Conservation (phyloP, 2,113 vertebrate species). For the Scophthalmus maximus region DNA sequence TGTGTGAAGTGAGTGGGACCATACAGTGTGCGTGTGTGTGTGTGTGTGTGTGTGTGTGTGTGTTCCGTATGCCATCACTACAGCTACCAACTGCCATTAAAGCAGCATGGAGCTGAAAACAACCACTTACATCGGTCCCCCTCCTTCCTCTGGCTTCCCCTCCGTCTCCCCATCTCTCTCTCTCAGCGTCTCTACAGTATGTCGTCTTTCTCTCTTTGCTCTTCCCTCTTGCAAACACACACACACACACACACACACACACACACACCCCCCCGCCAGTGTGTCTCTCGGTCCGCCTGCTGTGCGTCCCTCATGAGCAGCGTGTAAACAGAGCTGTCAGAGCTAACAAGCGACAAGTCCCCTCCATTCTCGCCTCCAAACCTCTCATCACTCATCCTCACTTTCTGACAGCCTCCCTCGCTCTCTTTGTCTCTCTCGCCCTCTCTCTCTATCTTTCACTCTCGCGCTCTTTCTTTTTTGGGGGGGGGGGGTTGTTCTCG, state of each 20-base stretch:
- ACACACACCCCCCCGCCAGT: neutral
- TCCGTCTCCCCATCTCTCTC: slow-evolving; percentile 2
- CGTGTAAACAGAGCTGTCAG: slow-evolving; percentile 67
- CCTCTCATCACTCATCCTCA: slow-evolving; percentile 58
- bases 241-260: slow-evolving; percentile 3
- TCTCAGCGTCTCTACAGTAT: slow-evolving; percentile 28
- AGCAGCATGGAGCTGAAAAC: slow-evolving; percentile 56
- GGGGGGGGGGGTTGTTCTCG: no score
- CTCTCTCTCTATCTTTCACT: neutral
- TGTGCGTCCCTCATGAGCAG: slow-evolving; percentile 54
- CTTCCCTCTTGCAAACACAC: neutral
- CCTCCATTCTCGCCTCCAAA: slow-evolving; percentile 31
- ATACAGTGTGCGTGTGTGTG: slow-evolving; percentile 13
- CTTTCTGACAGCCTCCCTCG: slow-evolving; percentile 58
- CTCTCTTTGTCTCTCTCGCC: slow-evolving; percentile 31
- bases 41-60: slow-evolving; percentile 29
- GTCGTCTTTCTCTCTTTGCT: slow-evolving; percentile 4
- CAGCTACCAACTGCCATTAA: slow-evolving; percentile 22
- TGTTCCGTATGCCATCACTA: neutral
- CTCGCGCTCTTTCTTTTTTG: neutral
- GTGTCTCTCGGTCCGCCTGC: slow-evolving; percentile 19
- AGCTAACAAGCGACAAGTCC: slow-evolving; percentile 57
- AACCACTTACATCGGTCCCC: slow-evolving; percentile 41
- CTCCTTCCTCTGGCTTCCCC: neutral
- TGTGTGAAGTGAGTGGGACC: slow-evolving; percentile 14